Conservation (phyloP, 2,113 vertebrate genomes). For the Strix aluco region DNA sequence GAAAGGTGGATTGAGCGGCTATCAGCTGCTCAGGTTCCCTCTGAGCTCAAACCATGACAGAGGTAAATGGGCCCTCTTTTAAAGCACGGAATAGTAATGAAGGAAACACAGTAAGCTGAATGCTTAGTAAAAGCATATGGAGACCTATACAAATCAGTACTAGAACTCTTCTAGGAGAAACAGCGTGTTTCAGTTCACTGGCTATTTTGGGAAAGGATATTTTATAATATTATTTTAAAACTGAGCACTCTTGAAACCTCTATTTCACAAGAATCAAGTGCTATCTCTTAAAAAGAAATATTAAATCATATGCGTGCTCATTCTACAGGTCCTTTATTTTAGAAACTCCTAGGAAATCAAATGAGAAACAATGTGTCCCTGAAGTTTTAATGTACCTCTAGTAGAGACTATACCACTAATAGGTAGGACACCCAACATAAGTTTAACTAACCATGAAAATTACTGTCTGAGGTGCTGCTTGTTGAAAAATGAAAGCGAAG, state of each 20-base stretch:
- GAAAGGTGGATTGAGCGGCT: no score
- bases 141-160: background rate
- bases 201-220: background rate
- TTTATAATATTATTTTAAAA: background rate
- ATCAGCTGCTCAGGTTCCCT: no score
- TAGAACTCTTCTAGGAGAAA: background rate
- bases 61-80: background rate
- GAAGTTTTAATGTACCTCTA: background rate
- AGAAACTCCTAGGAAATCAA: background rate
- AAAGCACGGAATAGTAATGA: background rate
- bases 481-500: background rate
- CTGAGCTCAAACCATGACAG: no score
- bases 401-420: background rate
- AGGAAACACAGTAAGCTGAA: background rate
- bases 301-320: background rate
- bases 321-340: background rate
- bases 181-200: background rate
- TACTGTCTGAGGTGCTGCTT: background rate
- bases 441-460: background rate
- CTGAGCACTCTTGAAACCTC: background rate
- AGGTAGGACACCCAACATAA: fast-evolving
- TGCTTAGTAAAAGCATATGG: background rate
- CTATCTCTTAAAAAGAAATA: background rate
- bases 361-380: background rate
- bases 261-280: background rate